Evolutionary conservation across 2,113 vertebrate genomes (phyloP).

Genomic region (Rhizomys pruinosus): DNA sequence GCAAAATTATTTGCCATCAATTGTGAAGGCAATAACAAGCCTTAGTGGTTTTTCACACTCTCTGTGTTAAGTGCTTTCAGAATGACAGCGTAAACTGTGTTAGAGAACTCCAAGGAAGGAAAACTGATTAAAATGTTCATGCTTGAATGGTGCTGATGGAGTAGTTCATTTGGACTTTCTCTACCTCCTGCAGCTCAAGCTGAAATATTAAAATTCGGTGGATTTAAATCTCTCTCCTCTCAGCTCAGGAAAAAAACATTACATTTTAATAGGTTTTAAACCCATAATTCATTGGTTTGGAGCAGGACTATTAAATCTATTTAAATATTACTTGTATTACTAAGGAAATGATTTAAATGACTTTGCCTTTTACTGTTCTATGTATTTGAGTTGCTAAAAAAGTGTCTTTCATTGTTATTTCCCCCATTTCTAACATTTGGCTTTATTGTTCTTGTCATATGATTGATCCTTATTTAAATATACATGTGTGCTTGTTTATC

Average conservation of each 20-base stretch:
- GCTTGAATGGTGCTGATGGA: constrained; percentile 92
- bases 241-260: constrained; percentile 91
- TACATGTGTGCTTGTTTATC: background rate
- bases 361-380: constrained; percentile 83
- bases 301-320: constrained; percentile 91
- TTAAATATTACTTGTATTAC: constrained; percentile 92
- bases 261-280: constrained; percentile 94
- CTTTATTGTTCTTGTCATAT: constrained; percentile 79
- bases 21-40: constrained; percentile 93
- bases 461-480: constrained; percentile 58
- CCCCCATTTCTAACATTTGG: constrained; percentile 78
- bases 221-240: constrained; percentile 92
- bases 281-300: constrained; percentile 92
- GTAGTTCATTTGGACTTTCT: constrained; percentile 93
- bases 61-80: constrained; percentile 93
- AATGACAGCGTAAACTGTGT: constrained; percentile 93
- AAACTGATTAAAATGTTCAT: constrained; percentile 95
- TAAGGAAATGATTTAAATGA: constrained; percentile 88
- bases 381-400: constrained; percentile 72
- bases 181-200: constrained; percentile 92
- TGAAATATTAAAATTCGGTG: constrained; percentile 95
- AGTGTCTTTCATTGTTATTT: constrained; percentile 18
- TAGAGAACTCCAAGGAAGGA: constrained; percentile 93
- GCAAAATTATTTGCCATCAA: constrained; percentile 93
- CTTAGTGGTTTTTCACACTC: constrained; percentile 93